phyloP scores from a whole-genome alignment of 2,888 invertebrate species.

The Dicranocentrus wangi region DNA sequence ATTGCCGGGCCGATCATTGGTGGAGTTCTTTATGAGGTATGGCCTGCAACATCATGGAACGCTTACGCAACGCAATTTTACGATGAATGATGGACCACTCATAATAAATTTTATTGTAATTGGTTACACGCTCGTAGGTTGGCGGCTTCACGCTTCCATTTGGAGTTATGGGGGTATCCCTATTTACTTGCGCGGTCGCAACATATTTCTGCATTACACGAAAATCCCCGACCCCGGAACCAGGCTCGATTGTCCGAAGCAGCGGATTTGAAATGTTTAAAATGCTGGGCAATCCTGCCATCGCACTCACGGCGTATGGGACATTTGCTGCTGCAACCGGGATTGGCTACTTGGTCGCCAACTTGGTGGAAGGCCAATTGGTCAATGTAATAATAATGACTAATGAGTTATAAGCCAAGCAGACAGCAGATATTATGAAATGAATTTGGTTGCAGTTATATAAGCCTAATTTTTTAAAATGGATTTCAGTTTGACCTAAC shows the following conservation, averaged over 20 bases:
- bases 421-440: too few relatives aligned
- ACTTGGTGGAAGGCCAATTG: conserved; percentile 75
- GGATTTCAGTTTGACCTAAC: conserved; percentile 79
- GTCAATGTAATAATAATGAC: too few relatives aligned
- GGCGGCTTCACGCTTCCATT: conserved; percentile 76
- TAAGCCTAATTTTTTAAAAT: too few relatives aligned
- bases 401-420: too few relatives aligned
- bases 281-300: conserved; percentile 83
- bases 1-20: conserved; percentile 75
- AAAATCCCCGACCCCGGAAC: conserved; percentile 74
- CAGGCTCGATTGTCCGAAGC: conserved; percentile 26
- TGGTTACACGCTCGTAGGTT: conserved; percentile 65
- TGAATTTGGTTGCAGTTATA: too few relatives aligned
- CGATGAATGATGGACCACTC: conserved; percentile 21
- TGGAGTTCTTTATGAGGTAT: conserved; percentile 74
- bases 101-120: too few relatives aligned
- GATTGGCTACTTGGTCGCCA: conserved; percentile 89
- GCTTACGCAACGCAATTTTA: too few relatives aligned
- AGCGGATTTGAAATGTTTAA: conserved; percentile 77
- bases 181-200: conserved; percentile 74
- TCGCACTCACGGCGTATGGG: conserved; percentile 82
- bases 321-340: conserved; percentile 87
- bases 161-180: conserved; percentile 74
- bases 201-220: conserved; percentile 75
- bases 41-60: too few relatives aligned